Percentiles rank a stretch among this genome's conserved stretches.
Conservation (phyloP, 2,113 vertebrate genomes). For the Mustelus asterias region DNA sequence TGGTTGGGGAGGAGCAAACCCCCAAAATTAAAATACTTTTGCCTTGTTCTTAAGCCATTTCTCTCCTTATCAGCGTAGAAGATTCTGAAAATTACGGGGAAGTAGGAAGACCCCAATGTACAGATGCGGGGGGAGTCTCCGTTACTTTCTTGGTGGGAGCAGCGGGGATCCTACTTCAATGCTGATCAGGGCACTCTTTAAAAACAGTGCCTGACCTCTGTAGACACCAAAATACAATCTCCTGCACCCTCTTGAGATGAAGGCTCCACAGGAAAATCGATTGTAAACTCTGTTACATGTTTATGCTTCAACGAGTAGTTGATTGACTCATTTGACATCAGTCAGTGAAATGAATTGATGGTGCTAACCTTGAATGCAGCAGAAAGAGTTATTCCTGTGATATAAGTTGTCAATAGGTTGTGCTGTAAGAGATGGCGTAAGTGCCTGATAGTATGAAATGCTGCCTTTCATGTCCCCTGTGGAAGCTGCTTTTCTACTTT, state of each 20-base stretch:
- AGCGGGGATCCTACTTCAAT: no score
- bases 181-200: no score
- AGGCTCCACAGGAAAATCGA: background rate
- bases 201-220: no score
- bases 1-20: no score
- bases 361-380: background rate
- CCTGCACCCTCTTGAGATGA: no score
- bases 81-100: background rate
- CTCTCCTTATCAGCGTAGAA: background rate
- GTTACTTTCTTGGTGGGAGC: no score
- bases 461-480: background rate
- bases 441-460: background rate
- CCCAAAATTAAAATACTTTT: background rate
- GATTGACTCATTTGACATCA: background rate
- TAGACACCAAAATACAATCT: background rate
- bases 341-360: background rate
- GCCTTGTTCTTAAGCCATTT: background rate
- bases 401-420: background rate
- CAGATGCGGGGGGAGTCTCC: no score
- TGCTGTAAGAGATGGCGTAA: background rate
- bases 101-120: no score
- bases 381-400: background rate
- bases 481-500: background rate
- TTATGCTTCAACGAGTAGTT: background rate
- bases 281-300: background rate